Conservation (phyloP, 2,888 invertebrate genomes). For the Phaonia tiefii region DNA sequence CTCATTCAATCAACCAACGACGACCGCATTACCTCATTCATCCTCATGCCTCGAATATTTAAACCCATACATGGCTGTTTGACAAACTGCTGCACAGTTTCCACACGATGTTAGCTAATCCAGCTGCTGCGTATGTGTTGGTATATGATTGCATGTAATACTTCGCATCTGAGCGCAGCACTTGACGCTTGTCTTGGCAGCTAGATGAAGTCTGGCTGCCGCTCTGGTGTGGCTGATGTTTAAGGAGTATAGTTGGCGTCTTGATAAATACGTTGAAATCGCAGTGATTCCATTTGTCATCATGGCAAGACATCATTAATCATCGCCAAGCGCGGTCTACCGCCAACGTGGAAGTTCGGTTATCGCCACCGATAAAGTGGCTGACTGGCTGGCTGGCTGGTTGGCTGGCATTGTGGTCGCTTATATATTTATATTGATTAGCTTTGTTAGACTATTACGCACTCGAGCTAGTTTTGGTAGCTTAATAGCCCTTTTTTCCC, state of each 20-base stretch:
- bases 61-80: conserved; percentile 2
- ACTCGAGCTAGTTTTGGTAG: too few relatives aligned
- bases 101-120: conserved; percentile 41
- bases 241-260: conserved; percentile 62
- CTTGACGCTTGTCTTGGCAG: not conserved
- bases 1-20: conserved; percentile 54
- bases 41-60: conserved; percentile 31
- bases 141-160: conserved; percentile 22
- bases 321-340: conserved; percentile 68
- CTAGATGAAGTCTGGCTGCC: conserved; percentile 9
- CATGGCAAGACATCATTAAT: conserved; percentile 73
- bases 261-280: conserved; percentile 73
- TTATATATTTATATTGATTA: too few relatives aligned
- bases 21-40: conserved; percentile 36
- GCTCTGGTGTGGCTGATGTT: not conserved
- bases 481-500: too few relatives aligned
- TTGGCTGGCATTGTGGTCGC: not conserved
- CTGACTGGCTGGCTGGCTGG: not conserved
- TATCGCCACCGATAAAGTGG: conserved; percentile 56
- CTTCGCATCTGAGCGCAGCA: not conserved
- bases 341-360: conserved; percentile 60
- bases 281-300: conserved; percentile 75
- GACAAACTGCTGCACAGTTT: not conserved
- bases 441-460: too few relatives aligned
- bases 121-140: conserved; percentile 43